Evolutionary conservation across 1,140 invertebrate genomes (phyloP), one percentile per base, ranked within the genome.

Genomic region (Platorchestia sp.): DNA sequence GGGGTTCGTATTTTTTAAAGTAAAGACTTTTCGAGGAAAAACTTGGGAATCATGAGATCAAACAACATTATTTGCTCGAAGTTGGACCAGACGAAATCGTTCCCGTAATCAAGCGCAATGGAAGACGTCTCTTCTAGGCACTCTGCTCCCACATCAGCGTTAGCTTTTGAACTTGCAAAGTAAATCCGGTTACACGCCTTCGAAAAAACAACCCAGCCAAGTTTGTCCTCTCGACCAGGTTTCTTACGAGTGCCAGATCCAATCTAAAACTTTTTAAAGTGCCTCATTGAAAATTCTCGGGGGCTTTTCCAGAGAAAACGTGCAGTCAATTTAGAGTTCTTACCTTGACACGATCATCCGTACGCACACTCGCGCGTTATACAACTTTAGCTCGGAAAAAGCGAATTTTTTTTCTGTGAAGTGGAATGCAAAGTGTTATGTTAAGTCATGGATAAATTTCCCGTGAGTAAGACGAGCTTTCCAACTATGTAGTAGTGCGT

Each of bases 191-290:
- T 75, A 75, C 27, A 75, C 59, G 10, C 59, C 7, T 36, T 75
- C 27, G 27, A 19, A 75, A n/a, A 36, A 75, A 75, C 7, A 75
- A 75, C 7, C 3, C 59, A 75, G 14, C 1, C 14, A 75, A 75
- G 59, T 75, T 75, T 75, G 59, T 75, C 27, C 59, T 75, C 59
- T 75, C 7, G 59, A 75, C 59, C 59, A 75, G 59, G 59, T 75
- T 75, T 75, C 59, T 75, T 75, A 75, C 59, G 59, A 75, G 59
- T 75, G 59, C 59, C 59, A 75, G 59, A 75, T 75, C 59, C 59
- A 75, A 75, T 75, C 27, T 75, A 75, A 75, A 75, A 75, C 59
- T 75, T 75, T 75, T 75, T 75, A 14, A 75, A 75, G 59, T 75
- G 27, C 27, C 59, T 75, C 59, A 75, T 75, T 75, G 59, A 14